Base-by-base conservation (phyloP, 2,797 vertebrate species). In the Salmo trutta region DNA sequence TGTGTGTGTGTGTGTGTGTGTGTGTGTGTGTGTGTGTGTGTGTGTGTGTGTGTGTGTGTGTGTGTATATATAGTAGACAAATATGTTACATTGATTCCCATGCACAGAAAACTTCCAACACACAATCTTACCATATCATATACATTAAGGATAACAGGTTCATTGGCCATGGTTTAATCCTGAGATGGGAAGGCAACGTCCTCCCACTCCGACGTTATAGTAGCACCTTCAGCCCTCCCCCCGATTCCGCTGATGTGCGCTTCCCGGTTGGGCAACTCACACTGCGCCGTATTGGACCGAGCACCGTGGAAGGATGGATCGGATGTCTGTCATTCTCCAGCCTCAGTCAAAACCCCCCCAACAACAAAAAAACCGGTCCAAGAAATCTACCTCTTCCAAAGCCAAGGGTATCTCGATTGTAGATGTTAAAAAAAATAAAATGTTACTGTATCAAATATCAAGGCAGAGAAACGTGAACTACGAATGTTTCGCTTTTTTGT, bases 101-200 rank as follows among this genome's bases (percentile, higher is more conserved):
- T 68, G 21, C 29, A 69, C 10, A 19, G n/a, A 17, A 68, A 14
- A 8, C 59, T 15, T 59, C 17, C 3, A 66, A 3, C 33, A 29
- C 29, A 27, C 21, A 68, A 76, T 83, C 96, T 96, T 94, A 98
- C 97, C 97, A 98, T 98, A 88, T 98, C 96, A 92, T 97, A 98
- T 79, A 98, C 96, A 90, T 97, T 98, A 82, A 97, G 95, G 92
- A 98, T 97, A 88, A 97, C 97, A 0, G 96, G 96, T 96, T 97
- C 96, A 95, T 92, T 98, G 91, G 96, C 97, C 97, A 98, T 98
- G 91, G 90, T 94, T 84, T 91, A 79, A 80, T 87, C 89, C 92
- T 94, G 94, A 94, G 95, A 88, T 86, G 92, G 71, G 90, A 88
- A 88, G 83, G 85, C 84, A 90, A 77, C 85, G 88, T 91, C 91